These are phyloP conservation scores for Lypha dubia DNA, from an alignment of 2,888 invertebrate genomes.

Conservation along the genomic window DNA sequence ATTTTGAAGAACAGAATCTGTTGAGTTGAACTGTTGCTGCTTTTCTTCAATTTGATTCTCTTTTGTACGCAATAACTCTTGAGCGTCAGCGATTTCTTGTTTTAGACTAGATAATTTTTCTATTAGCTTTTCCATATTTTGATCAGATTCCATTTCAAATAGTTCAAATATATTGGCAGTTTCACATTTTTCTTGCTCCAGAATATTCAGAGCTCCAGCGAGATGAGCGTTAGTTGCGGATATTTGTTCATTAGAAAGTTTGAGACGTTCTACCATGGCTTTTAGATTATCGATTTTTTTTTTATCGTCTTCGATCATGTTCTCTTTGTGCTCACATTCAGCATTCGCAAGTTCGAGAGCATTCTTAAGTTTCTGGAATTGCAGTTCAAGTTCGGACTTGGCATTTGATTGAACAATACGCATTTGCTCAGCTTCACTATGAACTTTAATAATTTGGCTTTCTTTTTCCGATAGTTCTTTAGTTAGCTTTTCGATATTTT, in stretches of 20 bases:
- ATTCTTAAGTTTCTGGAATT: slow-evolving; percentile 76
- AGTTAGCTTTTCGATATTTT: slow-evolving; percentile 69
- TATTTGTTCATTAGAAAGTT: slow-evolving; percentile 78
- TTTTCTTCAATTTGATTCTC: slow-evolving; percentile 58
- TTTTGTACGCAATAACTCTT: slow-evolving; percentile 73
- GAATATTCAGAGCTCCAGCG: slow-evolving; percentile 75
- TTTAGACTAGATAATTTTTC: slow-evolving; percentile 77
- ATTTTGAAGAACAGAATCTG: slow-evolving; percentile 53
- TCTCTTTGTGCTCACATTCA: slow-evolving; percentile 76
- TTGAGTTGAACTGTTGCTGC: slow-evolving; percentile 43
- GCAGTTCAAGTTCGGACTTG: slow-evolving; percentile 69
- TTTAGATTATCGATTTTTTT: slow-evolving; percentile 78
- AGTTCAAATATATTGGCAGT: slow-evolving; percentile 79
- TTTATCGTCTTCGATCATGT: slow-evolving; percentile 76
- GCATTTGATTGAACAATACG: slow-evolving; percentile 74
- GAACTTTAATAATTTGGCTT: slow-evolving; percentile 44
- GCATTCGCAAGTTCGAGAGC: slow-evolving; percentile 75
- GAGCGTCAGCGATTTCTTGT: slow-evolving; percentile 75
- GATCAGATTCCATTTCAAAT: slow-evolving; percentile 80
- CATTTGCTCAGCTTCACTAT: slow-evolving; percentile 72
- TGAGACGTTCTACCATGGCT: slow-evolving; percentile 77
- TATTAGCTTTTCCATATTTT: slow-evolving; percentile 76
- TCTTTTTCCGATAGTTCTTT: slow-evolving; percentile 71
- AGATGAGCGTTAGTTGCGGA: slow-evolving; percentile 78
- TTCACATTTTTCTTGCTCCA: slow-evolving; percentile 79